A percentile compares a stretch with the other conserved stretches of the same genome.
These are phyloP conservation scores for Cryptoblepharus egeriae DNA, from an alignment of 2,797 vertebrate species.

Conservation along the genomic window DNA sequence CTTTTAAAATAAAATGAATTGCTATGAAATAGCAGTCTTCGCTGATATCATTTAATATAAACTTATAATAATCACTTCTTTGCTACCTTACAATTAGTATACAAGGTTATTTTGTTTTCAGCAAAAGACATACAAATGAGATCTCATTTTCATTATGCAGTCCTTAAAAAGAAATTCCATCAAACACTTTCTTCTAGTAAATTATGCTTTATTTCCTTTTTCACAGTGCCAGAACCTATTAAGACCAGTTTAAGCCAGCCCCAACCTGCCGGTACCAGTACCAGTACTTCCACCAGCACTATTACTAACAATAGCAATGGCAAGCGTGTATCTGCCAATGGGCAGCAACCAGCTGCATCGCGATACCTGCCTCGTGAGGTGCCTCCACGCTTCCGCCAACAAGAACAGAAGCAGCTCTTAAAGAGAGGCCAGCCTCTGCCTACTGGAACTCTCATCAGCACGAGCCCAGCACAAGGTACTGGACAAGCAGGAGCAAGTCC, in stretches of 20 bases:
- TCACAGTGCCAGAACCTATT: constrained; percentile 92
- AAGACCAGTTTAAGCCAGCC: constrained; percentile 92
- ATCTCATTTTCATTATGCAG: background rate
- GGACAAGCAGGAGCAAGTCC: constrained; percentile 75
- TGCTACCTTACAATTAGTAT: background rate
- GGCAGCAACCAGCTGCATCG: constrained; percentile 86
- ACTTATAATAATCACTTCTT: background rate
- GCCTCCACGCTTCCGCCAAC: constrained; percentile 96
- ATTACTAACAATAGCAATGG: constrained; percentile 82
- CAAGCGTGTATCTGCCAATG: constrained; percentile 82
- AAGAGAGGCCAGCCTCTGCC: constrained; percentile 95
- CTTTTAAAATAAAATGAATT: background rate
- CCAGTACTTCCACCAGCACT: constrained; percentile 88
- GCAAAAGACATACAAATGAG: background rate
- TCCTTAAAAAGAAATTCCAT: background rate
- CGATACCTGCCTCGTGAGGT: constrained; percentile 95
- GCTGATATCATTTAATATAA: background rate
- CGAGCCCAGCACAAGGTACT: constrained; percentile 73
- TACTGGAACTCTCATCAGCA: constrained; percentile 80
- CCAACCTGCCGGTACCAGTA: constrained; percentile 86
- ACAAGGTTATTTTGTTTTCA: background rate
- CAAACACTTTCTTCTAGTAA: background rate
- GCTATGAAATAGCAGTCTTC: background rate
- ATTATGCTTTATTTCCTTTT: constrained; percentile 18
- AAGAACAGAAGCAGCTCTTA: constrained; percentile 97